phyloP scores from a whole-genome alignment of 2,113 vertebrate genomes.

The Tricholaema leucomelas region DNA sequence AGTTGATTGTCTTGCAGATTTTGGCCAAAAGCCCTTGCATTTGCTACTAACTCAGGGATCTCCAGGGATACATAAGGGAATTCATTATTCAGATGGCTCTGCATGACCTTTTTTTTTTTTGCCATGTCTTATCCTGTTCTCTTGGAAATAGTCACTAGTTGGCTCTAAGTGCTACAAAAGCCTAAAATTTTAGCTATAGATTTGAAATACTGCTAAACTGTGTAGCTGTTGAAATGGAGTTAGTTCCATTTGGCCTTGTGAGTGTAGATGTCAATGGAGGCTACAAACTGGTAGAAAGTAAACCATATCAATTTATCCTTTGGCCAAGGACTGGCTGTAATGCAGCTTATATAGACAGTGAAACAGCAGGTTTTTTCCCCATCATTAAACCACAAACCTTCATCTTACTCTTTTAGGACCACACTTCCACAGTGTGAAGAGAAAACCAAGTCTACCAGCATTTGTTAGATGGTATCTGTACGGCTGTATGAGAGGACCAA shows the following conservation, averaged over 20 bases:
- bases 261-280: neutral
- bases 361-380: neutral
- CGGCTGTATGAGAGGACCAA: neutral
- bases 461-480: neutral
- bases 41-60: neutral
- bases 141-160: neutral
- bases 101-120: neutral
- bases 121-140: neutral
- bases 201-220: neutral
- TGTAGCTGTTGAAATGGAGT: neutral
- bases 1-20: neutral
- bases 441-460: neutral
- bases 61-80: neutral
- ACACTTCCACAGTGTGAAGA: neutral
- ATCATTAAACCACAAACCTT: neutral
- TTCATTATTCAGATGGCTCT: neutral
- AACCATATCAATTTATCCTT: neutral
- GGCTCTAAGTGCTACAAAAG: neutral
- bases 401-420: neutral
- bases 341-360: neutral
- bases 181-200: neutral
- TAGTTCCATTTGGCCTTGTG: neutral
- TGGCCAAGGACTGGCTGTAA: neutral
- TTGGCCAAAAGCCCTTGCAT: neutral
- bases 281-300: neutral